Evolutionary conservation across 2,888 invertebrate genomes (phyloP).

Genomic region (Galeruca laticollis): DNA sequence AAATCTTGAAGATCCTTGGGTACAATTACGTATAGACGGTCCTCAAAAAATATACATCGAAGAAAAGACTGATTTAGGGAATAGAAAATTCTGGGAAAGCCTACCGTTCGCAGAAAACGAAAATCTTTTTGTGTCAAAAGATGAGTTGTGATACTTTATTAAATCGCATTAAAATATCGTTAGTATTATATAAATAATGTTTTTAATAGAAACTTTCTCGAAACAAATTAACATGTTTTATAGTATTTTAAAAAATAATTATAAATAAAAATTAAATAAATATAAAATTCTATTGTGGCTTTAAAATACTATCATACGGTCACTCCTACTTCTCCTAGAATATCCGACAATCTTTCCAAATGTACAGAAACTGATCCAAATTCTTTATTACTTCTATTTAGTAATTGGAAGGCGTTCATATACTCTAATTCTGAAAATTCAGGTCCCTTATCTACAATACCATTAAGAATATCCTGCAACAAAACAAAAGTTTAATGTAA

Average conservation of each 20-base stretch:
- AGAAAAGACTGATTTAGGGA: constrained; percentile 70
- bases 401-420: constrained; percentile 85
- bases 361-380: constrained; percentile 74
- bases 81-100: constrained; percentile 73
- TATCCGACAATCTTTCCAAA: constrained; percentile 85
- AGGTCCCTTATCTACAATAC: constrained; percentile 87
- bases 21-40: constrained; percentile 42
- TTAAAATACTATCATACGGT: constrained; percentile 71
- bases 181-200: constrained; percentile 30
- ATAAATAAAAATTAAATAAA: constrained; percentile 44
- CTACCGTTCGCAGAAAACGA: constrained; percentile 74
- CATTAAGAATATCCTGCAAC: constrained; percentile 83
- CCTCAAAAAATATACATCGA: constrained; percentile 47
- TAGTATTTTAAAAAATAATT: constrained; percentile 28
- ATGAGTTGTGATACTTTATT: constrained; percentile 44
- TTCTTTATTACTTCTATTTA: constrained; percentile 73
- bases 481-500: constrained; percentile 36
- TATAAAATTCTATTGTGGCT: constrained; percentile 25
- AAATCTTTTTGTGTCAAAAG: constrained; percentile 57
- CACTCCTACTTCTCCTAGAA: constrained; percentile 86
- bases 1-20: constrained; percentile 41
- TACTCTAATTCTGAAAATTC: constrained; percentile 91
- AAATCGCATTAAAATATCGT: neutral
- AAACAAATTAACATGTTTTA: constrained; percentile 42
- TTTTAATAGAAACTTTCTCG: constrained; percentile 42